Percentiles rank a stretch among this genome's conserved stretches.
These are phyloP conservation scores for Lucinisca nassula DNA, from an alignment of 2,888 invertebrate species.

Conservation along the genomic window DNA sequence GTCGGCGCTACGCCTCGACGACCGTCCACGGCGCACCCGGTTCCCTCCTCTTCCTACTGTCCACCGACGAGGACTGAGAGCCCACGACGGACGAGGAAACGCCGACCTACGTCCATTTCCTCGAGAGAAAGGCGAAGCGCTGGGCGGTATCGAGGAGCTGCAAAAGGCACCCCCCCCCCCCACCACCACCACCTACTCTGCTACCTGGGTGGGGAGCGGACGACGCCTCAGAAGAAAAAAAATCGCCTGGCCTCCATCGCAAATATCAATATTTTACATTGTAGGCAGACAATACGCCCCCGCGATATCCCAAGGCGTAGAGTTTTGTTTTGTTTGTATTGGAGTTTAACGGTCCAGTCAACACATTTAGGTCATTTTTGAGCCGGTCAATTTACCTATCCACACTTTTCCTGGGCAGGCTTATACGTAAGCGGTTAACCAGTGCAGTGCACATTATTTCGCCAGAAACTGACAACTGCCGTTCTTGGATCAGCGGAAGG, in stretches of 20 bases:
- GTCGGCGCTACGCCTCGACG: slow-evolving; percentile 11
- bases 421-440: too few species aligned
- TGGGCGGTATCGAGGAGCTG: slow-evolving; percentile 22
- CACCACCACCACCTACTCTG: slow-evolving; percentile 18
- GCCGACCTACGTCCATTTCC: slow-evolving; percentile 6
- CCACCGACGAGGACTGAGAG: neutral
- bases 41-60: neutral
- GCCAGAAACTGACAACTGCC: too few species aligned
- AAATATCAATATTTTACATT: too few species aligned
- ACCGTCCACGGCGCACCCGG: neutral
- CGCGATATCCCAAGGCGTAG: too few species aligned
- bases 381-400: too few species aligned
- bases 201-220: neutral
- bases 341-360: too few species aligned
- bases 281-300: too few species aligned
- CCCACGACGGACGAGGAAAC: slow-evolving; percentile 12
- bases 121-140: slow-evolving; percentile 27
- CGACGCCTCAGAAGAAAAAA: slow-evolving; percentile 28
- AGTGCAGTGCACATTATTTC: too few species aligned
- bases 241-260: slow-evolving; percentile 15
- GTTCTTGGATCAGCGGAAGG: too few species aligned
- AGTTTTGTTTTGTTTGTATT: too few species aligned
- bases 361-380: too few species aligned
- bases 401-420: too few species aligned
- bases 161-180: neutral